Base-by-base conservation (phyloP, 2,113 vertebrate species). In the Hippocampus mohnikei region DNA sequence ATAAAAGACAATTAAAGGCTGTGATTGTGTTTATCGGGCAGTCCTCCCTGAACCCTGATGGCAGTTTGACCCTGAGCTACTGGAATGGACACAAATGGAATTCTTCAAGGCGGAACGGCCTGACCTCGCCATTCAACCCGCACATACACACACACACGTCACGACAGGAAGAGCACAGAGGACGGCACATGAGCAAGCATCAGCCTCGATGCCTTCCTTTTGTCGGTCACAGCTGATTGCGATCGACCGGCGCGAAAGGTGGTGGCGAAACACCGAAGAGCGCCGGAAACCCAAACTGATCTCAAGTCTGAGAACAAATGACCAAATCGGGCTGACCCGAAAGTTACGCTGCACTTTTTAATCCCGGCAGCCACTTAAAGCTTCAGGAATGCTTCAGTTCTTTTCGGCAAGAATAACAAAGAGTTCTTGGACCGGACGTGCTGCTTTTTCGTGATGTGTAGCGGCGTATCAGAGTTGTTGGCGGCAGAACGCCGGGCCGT, bases 181-280 rank as follows among this genome's bases (percentile, higher is more conserved):
- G 48, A 70, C 78, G 9, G 79, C 81, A 80, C 78, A 88, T 81
- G 74, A 87, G 90, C 90, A 92, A 91, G 85, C 73, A 73, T 52
- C 79, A 77, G 77, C 72, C 81, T 70, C 72, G 78, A 69, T 29
- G 71, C 80, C 74, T 79, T 85, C 80, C 75, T 76, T 79, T 58
- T 84, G 77, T 66, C 58, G 68, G 80, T 78, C 75, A 61, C 79
- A 84, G 83, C 78, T 78, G 81, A 75, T 75, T 76, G 52, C 77
- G 13, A 65, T 60, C 33, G 58, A 60, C 7, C n/a, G 21, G 21
- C 21, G 10, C 21, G 10, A n/a, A 60, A 60, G 27, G 41, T 27
- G 63, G 18, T 65, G 63, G 41, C 15, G 63, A 65, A 46, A 65
- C 40, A 64, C 2, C 20, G 5, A 3, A 41, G 33, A 42, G 58